phyloP scores from a whole-genome alignment of 23 tunicate species.

The Aplidium turbinatum region DNA sequence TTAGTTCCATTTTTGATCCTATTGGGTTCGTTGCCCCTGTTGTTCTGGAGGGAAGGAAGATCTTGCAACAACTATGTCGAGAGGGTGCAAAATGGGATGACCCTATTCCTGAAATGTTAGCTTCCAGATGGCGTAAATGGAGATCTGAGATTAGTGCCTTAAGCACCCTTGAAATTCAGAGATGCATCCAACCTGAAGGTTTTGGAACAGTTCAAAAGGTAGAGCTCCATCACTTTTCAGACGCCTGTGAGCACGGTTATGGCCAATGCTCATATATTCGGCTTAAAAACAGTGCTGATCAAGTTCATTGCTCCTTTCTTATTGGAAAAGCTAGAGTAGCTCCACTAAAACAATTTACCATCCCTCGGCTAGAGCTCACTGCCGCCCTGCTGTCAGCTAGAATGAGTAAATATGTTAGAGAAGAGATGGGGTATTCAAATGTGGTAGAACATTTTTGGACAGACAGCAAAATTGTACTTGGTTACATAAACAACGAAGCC shows the following conservation, averaged over 20 bases:
- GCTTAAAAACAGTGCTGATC: background rate
- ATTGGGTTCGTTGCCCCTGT: conserved; percentile 27
- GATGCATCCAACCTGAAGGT: conserved; percentile 22
- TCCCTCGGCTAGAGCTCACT: conserved; percentile 28
- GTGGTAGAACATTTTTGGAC: conserved; percentile 3
- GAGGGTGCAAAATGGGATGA: conserved; percentile 8
- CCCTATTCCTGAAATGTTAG: background rate
- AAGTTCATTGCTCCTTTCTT: conserved; percentile 27
- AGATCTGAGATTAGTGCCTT: background rate
- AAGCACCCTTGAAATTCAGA: conserved; percentile 7
- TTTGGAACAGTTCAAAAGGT: conserved; percentile 8
- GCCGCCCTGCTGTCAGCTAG: conserved; percentile 19
- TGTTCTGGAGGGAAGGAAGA: background rate
- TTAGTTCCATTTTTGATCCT: conserved; percentile 31
- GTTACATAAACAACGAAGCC: conserved; percentile 20
- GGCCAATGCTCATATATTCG: conserved; percentile 33
- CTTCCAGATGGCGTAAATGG: conserved; percentile 20
- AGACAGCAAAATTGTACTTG: conserved; percentile 20
- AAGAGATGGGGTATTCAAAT: background rate
- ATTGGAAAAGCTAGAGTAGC: conserved; percentile 39
- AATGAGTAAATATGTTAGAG: background rate
- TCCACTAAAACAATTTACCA: conserved; percentile 19
- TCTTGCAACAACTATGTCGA: conserved; percentile 16
- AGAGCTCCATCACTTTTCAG: conserved; percentile 31
- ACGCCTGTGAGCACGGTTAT: conserved; percentile 27